Evolutionary conservation across 2,797 vertebrate genomes (phyloP).

Genomic region (Melopsittacus undulatus): DNA sequence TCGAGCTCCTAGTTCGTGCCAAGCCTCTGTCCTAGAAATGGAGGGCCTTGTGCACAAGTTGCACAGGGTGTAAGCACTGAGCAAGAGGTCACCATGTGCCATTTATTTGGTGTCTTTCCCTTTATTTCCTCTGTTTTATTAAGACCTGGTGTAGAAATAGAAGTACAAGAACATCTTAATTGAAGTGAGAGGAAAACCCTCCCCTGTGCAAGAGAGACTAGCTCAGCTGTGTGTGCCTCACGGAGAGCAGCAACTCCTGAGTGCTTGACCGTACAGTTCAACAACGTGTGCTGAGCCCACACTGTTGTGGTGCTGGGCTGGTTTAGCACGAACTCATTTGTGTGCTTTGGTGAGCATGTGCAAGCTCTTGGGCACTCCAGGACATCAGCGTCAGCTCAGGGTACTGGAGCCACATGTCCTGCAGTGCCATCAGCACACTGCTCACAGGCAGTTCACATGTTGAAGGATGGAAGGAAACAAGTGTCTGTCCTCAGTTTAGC

Average conservation of each 20-base stretch:
- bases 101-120: not conserved
- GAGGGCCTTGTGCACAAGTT: not conserved
- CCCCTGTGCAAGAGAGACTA: fast-evolving
- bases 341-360: not conserved
- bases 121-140: not conserved
- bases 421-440: not conserved
- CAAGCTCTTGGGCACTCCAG: not conserved
- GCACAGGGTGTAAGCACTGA: not conserved
- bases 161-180: not conserved
- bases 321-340: not conserved
- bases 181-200: fast-evolving
- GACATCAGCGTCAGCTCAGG: not conserved
- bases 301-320: not conserved
- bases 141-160: not conserved
- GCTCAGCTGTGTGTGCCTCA: not conserved
- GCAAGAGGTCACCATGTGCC: not conserved
- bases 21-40: not conserved
- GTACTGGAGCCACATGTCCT: not conserved
- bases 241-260: not conserved
- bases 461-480: not conserved
- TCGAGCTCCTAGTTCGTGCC: not conserved
- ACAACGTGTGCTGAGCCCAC: not conserved
- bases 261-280: fast-evolving
- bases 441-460: not conserved
- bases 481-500: not conserved